Base-by-base conservation (phyloP, 30 jellyfish, hydroid and myxozoan genomes). In the Turritopsis rubra region DNA sequence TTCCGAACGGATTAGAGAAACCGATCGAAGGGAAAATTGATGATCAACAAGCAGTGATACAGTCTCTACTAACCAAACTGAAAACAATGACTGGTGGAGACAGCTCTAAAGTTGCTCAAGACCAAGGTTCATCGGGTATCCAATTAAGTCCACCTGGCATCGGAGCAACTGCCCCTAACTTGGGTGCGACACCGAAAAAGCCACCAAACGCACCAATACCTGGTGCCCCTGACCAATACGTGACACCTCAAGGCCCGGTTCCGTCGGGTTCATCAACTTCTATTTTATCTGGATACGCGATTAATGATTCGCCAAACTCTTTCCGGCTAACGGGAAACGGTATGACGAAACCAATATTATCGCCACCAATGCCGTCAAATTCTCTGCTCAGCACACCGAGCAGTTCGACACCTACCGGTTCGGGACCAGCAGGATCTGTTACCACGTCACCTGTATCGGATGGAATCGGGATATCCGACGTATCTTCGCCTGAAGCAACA, bases 351-450 rank as follows among this genome's bases (percentile, higher is more conserved):
- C 96, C 96, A 1, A 85, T 75, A n/a, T 76, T 89, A 1, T 28
- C 27, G 19, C 75, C 85, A 52, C 86, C 90, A 27, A 85, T 81
- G 7, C 53, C 52, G 25, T 86, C 60, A 19, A 87, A 79, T 30
- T 73, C 96, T 22, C 71, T 60, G 18, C 91, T 91, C 16, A 86
- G 88, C 30, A 88, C 94, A 24, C 80, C 96, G 31, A 68, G 77
- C 3, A 89, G 93, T 18, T 89, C 96, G 1, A 89, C 96, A 18
- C 94, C 96, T 23, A 73, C 65, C 22, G 96, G 96, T 20, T 73
- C 82, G 28, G 96, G 96, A 1, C 96, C 96, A 22, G 94, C 94
- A 25, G 91, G 91, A 1, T 89, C 96, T 23, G 85, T 80, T 7
- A 68, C 94, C n/a, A 53, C 91, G 19, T 84, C 94, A 22, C 94